Evolutionary conservation across 2,113 vertebrate species (phyloP).

Genomic region (Thalassoma bifasciatum): DNA sequence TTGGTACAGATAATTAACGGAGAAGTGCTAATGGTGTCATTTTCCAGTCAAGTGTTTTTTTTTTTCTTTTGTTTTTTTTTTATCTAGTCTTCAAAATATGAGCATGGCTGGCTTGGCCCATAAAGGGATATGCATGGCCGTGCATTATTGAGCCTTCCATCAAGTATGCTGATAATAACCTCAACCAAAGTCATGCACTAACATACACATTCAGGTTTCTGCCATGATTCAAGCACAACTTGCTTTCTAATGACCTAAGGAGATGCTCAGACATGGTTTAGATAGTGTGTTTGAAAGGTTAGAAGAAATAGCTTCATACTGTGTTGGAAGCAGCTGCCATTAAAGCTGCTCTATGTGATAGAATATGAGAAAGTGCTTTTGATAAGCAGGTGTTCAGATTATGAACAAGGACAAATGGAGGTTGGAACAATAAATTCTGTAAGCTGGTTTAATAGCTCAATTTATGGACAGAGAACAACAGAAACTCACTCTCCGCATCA

Average conservation of each 20-base stretch:
- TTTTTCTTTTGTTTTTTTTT: slow-evolving; percentile 10
- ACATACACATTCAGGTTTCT: slow-evolving; percentile 22
- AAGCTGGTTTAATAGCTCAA: slow-evolving; percentile 26
- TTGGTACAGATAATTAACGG: slow-evolving; percentile 56
- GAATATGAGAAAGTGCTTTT: slow-evolving; percentile 22
- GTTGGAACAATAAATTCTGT: slow-evolving; percentile 29
- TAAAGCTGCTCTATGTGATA: not conserved
- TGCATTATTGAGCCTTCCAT: slow-evolving; percentile 32
- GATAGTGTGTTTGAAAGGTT: slow-evolving; percentile 25
- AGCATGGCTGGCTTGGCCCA: slow-evolving; percentile 15
- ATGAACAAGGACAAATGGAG: slow-evolving; percentile 42
- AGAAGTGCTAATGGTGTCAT: slow-evolving; percentile 51
- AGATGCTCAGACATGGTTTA: not conserved
- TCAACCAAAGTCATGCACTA: slow-evolving; percentile 40
- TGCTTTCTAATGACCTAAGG: slow-evolving; percentile 36
- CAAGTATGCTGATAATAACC: slow-evolving; percentile 44
- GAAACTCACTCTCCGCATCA: slow-evolving; percentile 4
- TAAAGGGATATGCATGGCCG: slow-evolving; percentile 20
- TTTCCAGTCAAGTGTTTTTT: slow-evolving; percentile 29
- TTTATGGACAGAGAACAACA: slow-evolving; percentile 10
- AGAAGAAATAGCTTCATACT: slow-evolving; percentile 16
- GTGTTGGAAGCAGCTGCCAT: slow-evolving; percentile 27
- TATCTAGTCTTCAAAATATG: slow-evolving; percentile 30
- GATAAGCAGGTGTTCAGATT: slow-evolving; percentile 25
- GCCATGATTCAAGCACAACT: slow-evolving; percentile 29